Evolutionary conservation across 1,140 invertebrate genomes (phyloP), one percentile per base, ranked within the genome.

Genomic region (Harlomillsia oculata): DNA sequence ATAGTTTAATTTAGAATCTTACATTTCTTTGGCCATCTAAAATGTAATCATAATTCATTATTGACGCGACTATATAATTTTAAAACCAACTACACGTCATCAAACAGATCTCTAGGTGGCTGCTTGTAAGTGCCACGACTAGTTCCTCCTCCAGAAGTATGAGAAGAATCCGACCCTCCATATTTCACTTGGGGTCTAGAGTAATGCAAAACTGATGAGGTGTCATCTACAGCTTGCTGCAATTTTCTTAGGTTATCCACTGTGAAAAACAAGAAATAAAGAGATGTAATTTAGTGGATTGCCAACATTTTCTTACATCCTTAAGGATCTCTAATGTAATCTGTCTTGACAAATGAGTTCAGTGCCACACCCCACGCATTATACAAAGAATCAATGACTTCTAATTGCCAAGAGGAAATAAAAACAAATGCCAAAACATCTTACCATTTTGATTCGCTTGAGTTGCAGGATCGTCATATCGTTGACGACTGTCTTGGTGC

Each of bases 401-500:
- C 21, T 21, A 4, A 13, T 41, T 11, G 20, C 14, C 26, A 43
- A 6, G 18, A 30, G 5, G 14, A 20, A 29, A 16, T 5, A 29
- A 14, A 23, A 16, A 28, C 9, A 3, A 21, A 28, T 53, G 3
- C 21, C 32, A 28, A 23, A 16, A 46, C 18, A 21, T n/a, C 14
- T 18, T 6, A 34, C 21, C 55, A 50, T 41, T 53, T 41, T 40
- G 37, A 41, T 34, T 14, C 13, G 34, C 34, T 53, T 28, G 34
- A 37, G 29, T 29, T 30, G 36, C 39, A 41, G 25, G 21, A 29
- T n/a, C 26, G 2, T 11, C 45, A 18, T 6, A 4, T 13, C 21
- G 23, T 16, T 6, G 14, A 9, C 13, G 8, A 6, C 46, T 67
- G 43, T 75, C 72, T 50, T 72, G 71, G 68, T 80, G 80, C 63